Evolutionary conservation across 2,888 invertebrate species (phyloP).

Genomic region (Leistus spinibarbis): DNA sequence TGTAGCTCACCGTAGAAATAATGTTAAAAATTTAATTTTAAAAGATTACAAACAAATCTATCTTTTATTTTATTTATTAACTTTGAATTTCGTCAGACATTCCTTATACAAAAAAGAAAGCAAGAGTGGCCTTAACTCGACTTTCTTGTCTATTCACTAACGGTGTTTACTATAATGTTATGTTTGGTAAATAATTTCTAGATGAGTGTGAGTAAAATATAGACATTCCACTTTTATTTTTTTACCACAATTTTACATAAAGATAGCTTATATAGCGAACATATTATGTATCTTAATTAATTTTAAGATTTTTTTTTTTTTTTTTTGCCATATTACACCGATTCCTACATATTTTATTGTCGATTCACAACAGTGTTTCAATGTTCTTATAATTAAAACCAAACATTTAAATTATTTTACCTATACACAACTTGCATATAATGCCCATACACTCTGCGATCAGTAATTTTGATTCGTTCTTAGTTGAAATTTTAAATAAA

Average conservation of each 20-base stretch:
- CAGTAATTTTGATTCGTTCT: background rate
- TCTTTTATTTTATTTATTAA: too few relatives aligned
- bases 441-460: constrained; percentile 20
- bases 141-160: too few relatives aligned
- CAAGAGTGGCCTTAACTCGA: too few relatives aligned
- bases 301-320: background rate
- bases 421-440: constrained; percentile 18
- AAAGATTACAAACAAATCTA: too few relatives aligned
- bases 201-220: too few relatives aligned
- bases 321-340: constrained; percentile 13
- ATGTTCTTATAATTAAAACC: constrained; percentile 24
- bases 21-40: too few relatives aligned
- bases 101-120: too few relatives aligned
- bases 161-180: too few relatives aligned
- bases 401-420: constrained; percentile 22
- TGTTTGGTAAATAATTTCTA: too few relatives aligned
- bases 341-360: constrained; percentile 58
- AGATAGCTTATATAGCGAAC: background rate
- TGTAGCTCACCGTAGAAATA: too few relatives aligned
- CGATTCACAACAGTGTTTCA: constrained; percentile 57
- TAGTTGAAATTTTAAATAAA: background rate
- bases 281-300: background rate
- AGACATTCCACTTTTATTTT: too few relatives aligned
- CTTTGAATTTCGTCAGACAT: too few relatives aligned
- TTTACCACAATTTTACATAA: constrained; percentile 24